phyloP scores from a whole-genome alignment of 2,888 invertebrate genomes.

The Mimumesa dahlbomi region DNA sequence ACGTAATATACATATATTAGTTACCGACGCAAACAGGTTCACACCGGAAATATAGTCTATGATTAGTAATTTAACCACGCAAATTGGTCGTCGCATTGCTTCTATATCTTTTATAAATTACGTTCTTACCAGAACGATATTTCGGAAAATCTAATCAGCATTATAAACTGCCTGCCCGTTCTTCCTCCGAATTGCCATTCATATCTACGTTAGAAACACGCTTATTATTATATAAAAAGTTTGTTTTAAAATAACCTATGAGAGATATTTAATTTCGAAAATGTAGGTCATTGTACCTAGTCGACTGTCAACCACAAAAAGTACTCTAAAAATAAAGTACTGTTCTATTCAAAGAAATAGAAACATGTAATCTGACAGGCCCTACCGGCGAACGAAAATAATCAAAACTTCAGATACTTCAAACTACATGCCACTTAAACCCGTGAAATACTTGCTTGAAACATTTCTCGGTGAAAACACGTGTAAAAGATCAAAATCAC shows the following conservation, averaged over 20 bases:
- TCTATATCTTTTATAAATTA: too few species aligned
- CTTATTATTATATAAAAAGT: too few species aligned
- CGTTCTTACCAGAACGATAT: too few species aligned
- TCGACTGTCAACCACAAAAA: not conserved
- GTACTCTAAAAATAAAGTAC: not conserved
- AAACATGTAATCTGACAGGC: not conserved
- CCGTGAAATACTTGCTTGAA: conserved; percentile 6
- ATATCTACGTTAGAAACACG: too few species aligned
- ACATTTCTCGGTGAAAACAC: conserved; percentile 13
- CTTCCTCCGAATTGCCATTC: too few species aligned
- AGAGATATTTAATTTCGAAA: too few species aligned
- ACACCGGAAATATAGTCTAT: conserved; percentile 35
- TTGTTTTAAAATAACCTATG: too few species aligned
- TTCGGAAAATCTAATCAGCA: too few species aligned
- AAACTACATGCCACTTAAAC: conserved; percentile 8
- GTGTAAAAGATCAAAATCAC: conserved; percentile 21
- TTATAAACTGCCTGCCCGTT: too few species aligned
- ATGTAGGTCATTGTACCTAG: not conserved
- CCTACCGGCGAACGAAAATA: conserved; percentile 15
- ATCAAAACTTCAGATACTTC: conserved; percentile 7
- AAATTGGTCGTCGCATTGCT: not conserved
- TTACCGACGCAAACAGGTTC: conserved; percentile 21
- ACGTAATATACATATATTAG: conserved; percentile 27
- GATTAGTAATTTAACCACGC: conserved; percentile 8
- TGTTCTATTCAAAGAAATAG: conserved; percentile 19